These are phyloP conservation scores for Alloscopus bannaensis DNA, from an alignment of 2,888 invertebrate genomes.

Conservation along the genomic window DNA sequence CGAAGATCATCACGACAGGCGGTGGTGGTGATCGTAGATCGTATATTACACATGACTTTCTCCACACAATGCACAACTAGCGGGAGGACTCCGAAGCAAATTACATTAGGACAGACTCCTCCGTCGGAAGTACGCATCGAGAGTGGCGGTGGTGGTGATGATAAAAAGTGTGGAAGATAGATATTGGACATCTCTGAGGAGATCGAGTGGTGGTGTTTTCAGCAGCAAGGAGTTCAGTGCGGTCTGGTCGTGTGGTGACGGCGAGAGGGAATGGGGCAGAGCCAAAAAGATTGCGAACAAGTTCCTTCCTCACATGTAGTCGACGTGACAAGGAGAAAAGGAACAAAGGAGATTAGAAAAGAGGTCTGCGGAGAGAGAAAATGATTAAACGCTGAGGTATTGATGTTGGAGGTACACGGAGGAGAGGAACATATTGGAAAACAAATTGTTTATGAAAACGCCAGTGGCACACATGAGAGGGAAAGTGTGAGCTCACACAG, in stretches of 20 bases:
- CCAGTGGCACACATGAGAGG: constrained; percentile 43
- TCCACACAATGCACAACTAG: too few species aligned
- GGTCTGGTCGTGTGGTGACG: too few species aligned
- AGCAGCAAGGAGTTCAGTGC: background rate
- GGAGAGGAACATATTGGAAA: constrained; percentile 61
- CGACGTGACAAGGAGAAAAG: background rate
- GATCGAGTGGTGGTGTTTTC: constrained; percentile 20
- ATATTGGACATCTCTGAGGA: constrained; percentile 17
- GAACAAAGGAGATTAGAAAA: constrained; percentile 23
- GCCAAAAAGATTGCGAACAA: constrained; percentile 21
- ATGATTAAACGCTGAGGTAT: constrained; percentile 53
- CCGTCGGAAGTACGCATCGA: too few species aligned
- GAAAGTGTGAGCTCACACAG: too few species aligned
- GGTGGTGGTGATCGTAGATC: too few species aligned
- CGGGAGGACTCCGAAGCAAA: too few species aligned
- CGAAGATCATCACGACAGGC: too few species aligned
- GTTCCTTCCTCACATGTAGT: background rate
- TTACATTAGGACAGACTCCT: too few species aligned
- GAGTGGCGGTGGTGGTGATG: too few species aligned
- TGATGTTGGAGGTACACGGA: constrained; percentile 45
- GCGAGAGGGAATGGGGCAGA: constrained; percentile 4
- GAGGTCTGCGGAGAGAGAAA: constrained; percentile 40
- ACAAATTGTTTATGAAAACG: constrained; percentile 65
- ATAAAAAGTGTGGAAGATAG: too few species aligned
- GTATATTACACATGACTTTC: too few species aligned